Conservation (phyloP, 1,140 invertebrate species). For the Agrypnia vestita region DNA sequence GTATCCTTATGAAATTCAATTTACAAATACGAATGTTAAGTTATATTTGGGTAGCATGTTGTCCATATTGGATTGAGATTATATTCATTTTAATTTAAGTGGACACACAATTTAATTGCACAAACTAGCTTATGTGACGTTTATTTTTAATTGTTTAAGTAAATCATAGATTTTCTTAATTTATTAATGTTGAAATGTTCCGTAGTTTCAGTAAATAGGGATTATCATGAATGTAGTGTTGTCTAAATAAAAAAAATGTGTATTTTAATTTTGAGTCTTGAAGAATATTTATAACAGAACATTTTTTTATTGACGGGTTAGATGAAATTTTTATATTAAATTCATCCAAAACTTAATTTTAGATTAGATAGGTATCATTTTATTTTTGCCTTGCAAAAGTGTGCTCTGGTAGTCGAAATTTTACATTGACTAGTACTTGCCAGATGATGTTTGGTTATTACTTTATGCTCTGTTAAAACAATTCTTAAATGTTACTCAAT, state of each 20-base stretch:
- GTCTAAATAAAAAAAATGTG: not conserved
- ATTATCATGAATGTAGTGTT: slow-evolving; percentile 10
- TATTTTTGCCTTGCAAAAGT: not conserved
- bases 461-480: too few species aligned
- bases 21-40: not conserved
- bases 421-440: too few species aligned
- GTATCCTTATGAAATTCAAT: not conserved
- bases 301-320: too few species aligned
- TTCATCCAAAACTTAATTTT: not conserved
- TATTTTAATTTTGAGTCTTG: too few species aligned
- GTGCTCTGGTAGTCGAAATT: not conserved
- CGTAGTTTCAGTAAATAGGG: slow-evolving; percentile 10
- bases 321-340: not conserved
- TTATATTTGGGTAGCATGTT: slow-evolving; percentile 8
- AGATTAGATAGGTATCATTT: not conserved
- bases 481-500: too few species aligned
- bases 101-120: slow-evolving; percentile 20
- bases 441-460: too few species aligned
- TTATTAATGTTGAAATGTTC: slow-evolving; percentile 8
- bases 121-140: slow-evolving; percentile 6
- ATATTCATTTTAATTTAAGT: slow-evolving; percentile 29
- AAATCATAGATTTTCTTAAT: slow-evolving; percentile 14
- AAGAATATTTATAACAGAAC: too few species aligned
- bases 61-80: slow-evolving; percentile 41
- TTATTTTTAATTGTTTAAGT: slow-evolving; percentile 5